Percentiles rank a stretch among this genome's conserved stretches.
These are phyloP conservation scores for Etheostoma cragini DNA, from an alignment of 2,113 vertebrate genomes.

Conservation along the genomic window DNA sequence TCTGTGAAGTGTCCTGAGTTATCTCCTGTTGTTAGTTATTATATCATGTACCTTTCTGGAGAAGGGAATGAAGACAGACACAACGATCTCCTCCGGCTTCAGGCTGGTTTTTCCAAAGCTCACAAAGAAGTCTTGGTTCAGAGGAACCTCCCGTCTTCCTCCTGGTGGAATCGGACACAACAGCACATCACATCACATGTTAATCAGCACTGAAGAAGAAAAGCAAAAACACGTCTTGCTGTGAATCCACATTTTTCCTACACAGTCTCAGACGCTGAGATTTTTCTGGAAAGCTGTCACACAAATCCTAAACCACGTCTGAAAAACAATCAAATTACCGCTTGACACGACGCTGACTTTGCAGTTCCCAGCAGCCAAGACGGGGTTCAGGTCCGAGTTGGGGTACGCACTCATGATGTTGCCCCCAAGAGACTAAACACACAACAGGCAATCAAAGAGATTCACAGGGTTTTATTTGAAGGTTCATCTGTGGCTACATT, in stretches of 20 bases:
- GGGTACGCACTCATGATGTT: constrained; percentile 88
- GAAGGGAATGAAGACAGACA: constrained; percentile 88
- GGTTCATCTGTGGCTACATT: too few species aligned
- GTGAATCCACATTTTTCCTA: neutral
- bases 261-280: neutral
- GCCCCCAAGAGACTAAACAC: constrained; percentile 89
- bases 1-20: too few species aligned
- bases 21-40: too few species aligned
- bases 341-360: constrained; percentile 83
- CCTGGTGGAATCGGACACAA: constrained; percentile 51
- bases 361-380: constrained; percentile 88
- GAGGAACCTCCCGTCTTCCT: constrained; percentile 79
- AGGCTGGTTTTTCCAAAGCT: constrained; percentile 83
- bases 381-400: constrained; percentile 92
- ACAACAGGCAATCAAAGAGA: constrained; percentile 1
- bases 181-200: too few species aligned
- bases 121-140: constrained; percentile 87
- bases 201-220: too few species aligned
- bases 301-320: neutral
- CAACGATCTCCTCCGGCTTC: constrained; percentile 85
- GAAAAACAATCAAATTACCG: constrained; percentile 74
- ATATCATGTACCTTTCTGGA: constrained; percentile 83
- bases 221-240: neutral
- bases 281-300: neutral
- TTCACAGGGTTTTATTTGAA: neutral